These are phyloP conservation scores for Trisateles emortualis DNA, from an alignment of 2,888 invertebrate species.

Conservation along the genomic window DNA sequence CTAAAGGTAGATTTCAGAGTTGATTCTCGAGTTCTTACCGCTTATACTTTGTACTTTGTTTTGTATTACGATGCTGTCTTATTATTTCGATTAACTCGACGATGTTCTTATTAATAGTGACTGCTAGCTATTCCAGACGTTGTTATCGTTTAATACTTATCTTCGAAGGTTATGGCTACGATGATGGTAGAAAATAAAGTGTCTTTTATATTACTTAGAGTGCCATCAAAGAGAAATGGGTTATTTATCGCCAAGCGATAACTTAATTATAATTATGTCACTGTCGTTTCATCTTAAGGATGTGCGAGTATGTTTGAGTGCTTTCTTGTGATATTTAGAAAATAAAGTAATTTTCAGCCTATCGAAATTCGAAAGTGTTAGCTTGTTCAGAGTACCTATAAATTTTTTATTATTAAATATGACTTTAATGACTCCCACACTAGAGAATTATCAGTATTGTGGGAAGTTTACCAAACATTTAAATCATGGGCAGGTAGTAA, in stretches of 20 bases:
- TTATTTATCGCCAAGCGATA: conserved; percentile 5
- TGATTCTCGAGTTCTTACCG: conserved; percentile 12
- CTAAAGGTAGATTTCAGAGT: conserved; percentile 14
- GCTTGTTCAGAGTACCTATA: no score
- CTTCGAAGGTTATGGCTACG: background rate
- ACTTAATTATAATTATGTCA: conserved; percentile 6
- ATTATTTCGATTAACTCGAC: conserved; percentile 23
- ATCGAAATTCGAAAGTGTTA: no score
- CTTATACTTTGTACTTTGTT: conserved; percentile 14
- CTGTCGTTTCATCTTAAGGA: conserved; percentile 1
- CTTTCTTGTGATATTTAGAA: background rate
- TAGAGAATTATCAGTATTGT: no score
- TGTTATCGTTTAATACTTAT: conserved; percentile 10
- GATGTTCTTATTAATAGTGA: conserved; percentile 24
- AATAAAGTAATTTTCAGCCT: no score
- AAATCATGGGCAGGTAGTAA: no score
- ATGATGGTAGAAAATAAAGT: conserved; percentile 9
- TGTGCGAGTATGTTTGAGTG: background rate
- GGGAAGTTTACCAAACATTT: no score
- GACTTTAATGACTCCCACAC: no score
- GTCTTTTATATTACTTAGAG: conserved; percentile 7
- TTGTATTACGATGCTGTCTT: conserved; percentile 10
- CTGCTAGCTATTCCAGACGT: conserved; percentile 1
- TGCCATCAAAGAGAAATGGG: conserved; percentile 12
- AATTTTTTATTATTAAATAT: no score